phyloP scores from a whole-genome alignment of 2,797 vertebrate species.

The Tinamus major region DNA sequence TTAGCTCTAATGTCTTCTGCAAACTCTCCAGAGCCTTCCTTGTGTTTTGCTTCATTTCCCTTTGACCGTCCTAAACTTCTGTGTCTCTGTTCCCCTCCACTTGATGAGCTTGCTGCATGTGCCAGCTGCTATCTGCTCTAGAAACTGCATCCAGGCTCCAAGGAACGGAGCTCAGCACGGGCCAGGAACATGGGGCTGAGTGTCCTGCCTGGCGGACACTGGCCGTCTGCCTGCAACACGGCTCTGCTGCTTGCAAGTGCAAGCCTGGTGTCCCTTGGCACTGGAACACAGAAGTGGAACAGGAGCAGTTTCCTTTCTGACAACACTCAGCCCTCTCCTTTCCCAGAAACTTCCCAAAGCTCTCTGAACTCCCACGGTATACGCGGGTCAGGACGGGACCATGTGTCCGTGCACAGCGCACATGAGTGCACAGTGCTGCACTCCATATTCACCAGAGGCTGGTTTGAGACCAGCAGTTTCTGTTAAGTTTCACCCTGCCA shows the following conservation, averaged over 20 bases:
- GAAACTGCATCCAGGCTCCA: not conserved
- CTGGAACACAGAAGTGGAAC: not conserved
- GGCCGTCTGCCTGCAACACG: rapidly evolving
- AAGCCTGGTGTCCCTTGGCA: rapidly evolving
- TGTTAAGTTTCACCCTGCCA: not conserved
- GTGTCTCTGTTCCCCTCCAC: rapidly evolving
- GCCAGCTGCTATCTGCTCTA: not conserved
- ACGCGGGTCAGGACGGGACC: rapidly evolving
- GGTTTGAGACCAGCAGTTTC: not conserved
- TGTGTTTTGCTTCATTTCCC: not conserved
- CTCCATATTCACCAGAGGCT: not conserved
- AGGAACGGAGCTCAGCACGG: rapidly evolving
- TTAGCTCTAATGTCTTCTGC: not conserved
- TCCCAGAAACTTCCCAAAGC: not conserved
- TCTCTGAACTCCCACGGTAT: not conserved
- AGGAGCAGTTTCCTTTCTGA: not conserved
- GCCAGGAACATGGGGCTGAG: not conserved
- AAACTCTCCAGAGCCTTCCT: not conserved
- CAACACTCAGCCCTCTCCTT: not conserved
- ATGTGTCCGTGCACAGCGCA: rapidly evolving
- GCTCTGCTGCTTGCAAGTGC: not conserved
- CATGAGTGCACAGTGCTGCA: rapidly evolving
- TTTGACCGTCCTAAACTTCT: not conserved
- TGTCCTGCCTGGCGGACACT: rapidly evolving
- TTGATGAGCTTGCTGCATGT: rapidly evolving